Conservation (phyloP, 2,888 invertebrate genomes). For the Subacronicta megacephala region DNA sequence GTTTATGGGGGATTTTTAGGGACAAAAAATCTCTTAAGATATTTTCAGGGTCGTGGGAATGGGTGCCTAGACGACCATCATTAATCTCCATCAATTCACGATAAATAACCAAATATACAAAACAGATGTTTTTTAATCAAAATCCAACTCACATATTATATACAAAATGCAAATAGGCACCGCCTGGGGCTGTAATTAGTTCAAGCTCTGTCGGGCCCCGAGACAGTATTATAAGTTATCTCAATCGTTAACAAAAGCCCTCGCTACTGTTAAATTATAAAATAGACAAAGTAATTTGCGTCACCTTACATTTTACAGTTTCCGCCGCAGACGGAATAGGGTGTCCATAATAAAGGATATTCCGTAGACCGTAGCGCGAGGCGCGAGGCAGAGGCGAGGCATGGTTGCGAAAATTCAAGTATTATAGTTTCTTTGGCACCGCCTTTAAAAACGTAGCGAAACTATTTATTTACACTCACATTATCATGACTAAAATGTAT, state of each 20-base stretch:
- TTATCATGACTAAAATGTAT: too few species aligned
- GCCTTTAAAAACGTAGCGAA: too few species aligned
- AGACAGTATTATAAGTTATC: constrained; percentile 56
- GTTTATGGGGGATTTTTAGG: too few species aligned
- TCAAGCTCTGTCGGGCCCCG: constrained; percentile 19
- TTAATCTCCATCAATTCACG: too few species aligned
- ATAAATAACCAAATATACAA: not conserved
- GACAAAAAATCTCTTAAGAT: too few species aligned
- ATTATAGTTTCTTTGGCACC: too few species aligned
- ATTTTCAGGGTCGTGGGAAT: too few species aligned
- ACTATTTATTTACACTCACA: too few species aligned
- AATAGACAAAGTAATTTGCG: constrained; percentile 73
- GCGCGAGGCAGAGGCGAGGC: not conserved
- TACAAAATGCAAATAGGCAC: constrained; percentile 30
- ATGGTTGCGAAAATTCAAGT: too few species aligned
- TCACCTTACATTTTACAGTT: constrained; percentile 72
- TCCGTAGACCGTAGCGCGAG: constrained; percentile 10
- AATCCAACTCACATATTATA: constrained; percentile 2
- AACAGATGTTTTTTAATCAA: constrained; percentile 6
- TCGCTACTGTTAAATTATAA: constrained; percentile 65
- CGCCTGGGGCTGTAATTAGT: constrained; percentile 40
- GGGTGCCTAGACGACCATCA: too few species aligned
- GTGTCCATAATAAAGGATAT: constrained; percentile 32
- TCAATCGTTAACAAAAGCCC: constrained; percentile 57
- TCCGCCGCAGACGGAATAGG: constrained; percentile 58